Percentiles rank a stretch among this genome's conserved stretches.
phyloP scores from a whole-genome alignment of 2,113 vertebrate species.

The Lepisosteus osseus region DNA sequence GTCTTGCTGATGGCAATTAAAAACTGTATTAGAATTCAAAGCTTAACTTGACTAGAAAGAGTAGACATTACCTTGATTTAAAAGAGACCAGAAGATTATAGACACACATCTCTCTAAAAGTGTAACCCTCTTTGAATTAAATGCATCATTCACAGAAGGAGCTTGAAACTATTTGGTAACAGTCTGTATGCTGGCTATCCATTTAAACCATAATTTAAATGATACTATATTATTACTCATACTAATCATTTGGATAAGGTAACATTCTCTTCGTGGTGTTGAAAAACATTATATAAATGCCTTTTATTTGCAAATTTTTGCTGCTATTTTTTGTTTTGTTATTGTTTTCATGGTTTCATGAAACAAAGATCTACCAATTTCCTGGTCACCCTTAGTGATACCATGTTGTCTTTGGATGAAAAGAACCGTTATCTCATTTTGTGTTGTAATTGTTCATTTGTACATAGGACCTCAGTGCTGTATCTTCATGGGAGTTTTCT shows the following conservation, averaged over 20 bases:
- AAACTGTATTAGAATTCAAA: not conserved
- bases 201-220: no score
- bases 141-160: no score
- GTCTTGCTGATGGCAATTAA: no score
- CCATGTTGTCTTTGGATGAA: not conserved
- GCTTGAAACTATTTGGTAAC: no score
- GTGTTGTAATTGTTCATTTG: not conserved
- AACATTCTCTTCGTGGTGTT: not conserved
- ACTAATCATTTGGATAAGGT: no score
- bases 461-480: not conserved
- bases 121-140: no score
- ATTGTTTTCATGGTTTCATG: not conserved
- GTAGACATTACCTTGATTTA: no score
- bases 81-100: no score
- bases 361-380: not conserved
- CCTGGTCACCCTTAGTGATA: constrained; percentile 1
- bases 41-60: constrained; percentile 2
- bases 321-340: constrained; percentile 14
- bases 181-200: no score
- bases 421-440: not conserved
- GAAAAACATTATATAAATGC: constrained; percentile 6
- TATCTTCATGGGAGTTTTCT: not conserved
- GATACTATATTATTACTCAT: no score
- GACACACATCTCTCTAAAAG: no score
- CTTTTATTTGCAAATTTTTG: constrained; percentile 20